A percentile compares a stretch with the other conserved stretches of the same genome.
phyloP scores from a whole-genome alignment of 2,113 vertebrate species.

The Austrofundulus limnaeus region DNA sequence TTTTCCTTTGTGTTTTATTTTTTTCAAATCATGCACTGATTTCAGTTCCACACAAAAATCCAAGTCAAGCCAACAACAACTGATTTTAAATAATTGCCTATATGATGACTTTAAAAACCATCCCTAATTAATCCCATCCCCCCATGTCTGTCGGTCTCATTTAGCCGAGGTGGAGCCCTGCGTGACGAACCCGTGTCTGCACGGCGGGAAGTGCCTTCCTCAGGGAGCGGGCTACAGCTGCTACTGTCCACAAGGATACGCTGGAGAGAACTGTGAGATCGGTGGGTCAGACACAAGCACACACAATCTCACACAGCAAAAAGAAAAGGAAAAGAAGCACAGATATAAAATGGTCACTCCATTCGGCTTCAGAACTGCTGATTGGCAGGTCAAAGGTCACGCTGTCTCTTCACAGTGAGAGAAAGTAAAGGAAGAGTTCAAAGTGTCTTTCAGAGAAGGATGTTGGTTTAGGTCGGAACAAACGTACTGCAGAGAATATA shows the following conservation, averaged over 20 bases:
- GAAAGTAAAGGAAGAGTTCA: conserved; percentile 24
- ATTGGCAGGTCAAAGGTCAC: conserved; percentile 49
- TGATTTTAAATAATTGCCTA: conserved; percentile 7
- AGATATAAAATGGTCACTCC: not conserved
- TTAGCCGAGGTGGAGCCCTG: conserved; percentile 80
- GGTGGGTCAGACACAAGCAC: conserved; percentile 78
- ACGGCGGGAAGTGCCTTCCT: conserved; percentile 86
- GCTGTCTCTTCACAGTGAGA: conserved; percentile 24
- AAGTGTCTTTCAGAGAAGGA: conserved; percentile 14
- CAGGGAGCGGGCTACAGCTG: conserved; percentile 86
- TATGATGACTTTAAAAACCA: conserved; percentile 2
- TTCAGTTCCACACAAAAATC: conserved; percentile 10
- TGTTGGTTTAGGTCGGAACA: not conserved
- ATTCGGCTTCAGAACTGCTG: not conserved
- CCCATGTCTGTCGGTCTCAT: conserved; percentile 35
- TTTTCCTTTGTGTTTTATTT: not conserved
- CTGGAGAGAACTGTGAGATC: conserved; percentile 95
- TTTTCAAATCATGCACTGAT: conserved; percentile 6
- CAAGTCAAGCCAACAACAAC: no score
- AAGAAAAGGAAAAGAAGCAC: conserved; percentile 13
- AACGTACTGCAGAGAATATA: not conserved
- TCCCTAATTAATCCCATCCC: conserved; percentile 26
- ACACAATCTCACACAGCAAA: conserved; percentile 9
- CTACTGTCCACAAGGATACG: conserved; percentile 87
- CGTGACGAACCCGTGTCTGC: conserved; percentile 88